These are phyloP conservation scores for Manduca sexta DNA, from an alignment of 1,140 invertebrate genomes.

Conservation along the genomic window DNA sequence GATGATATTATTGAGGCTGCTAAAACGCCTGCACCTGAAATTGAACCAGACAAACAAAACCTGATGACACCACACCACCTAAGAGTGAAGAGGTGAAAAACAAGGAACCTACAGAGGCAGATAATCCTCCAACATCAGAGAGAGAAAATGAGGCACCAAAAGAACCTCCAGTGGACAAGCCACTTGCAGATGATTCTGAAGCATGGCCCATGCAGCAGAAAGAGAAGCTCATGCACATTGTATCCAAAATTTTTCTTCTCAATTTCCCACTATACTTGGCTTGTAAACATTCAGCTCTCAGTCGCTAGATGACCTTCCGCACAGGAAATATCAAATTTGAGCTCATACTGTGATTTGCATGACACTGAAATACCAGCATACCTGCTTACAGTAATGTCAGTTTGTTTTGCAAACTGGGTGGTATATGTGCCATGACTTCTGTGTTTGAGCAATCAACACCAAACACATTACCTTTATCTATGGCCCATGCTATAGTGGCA, in stretches of 20 bases:
- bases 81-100: conserved; percentile 25
- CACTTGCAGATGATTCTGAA: conserved; percentile 42
- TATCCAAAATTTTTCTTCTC: conserved; percentile 84
- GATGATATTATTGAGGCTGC: conserved; percentile 69
- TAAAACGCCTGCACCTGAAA: conserved; percentile 27
- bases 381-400: conserved; percentile 91
- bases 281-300: conserved; percentile 88
- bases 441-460: conserved; percentile 87
- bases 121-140: conserved; percentile 4
- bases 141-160: conserved; percentile 1
- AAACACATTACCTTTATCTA: conserved; percentile 84
- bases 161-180: conserved; percentile 6
- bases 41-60: conserved; percentile 31
- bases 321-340: conserved; percentile 84
- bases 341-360: conserved; percentile 91
- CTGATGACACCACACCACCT: conserved; percentile 15
- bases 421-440: conserved; percentile 87
- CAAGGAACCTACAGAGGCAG: conserved; percentile 14
- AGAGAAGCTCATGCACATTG: conserved; percentile 84
- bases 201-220: conserved; percentile 83
- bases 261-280: conserved; percentile 95
- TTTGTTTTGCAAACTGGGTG: conserved; percentile 92
- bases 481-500: conserved; percentile 92
- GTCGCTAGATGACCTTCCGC: conserved; percentile 84
- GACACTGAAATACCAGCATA: conserved; percentile 94